A percentile compares a stretch with the other conserved stretches of the same genome.
Evolutionary conservation across 2,888 invertebrate species (phyloP).

Genomic region (Xestia rhomboidea): DNA sequence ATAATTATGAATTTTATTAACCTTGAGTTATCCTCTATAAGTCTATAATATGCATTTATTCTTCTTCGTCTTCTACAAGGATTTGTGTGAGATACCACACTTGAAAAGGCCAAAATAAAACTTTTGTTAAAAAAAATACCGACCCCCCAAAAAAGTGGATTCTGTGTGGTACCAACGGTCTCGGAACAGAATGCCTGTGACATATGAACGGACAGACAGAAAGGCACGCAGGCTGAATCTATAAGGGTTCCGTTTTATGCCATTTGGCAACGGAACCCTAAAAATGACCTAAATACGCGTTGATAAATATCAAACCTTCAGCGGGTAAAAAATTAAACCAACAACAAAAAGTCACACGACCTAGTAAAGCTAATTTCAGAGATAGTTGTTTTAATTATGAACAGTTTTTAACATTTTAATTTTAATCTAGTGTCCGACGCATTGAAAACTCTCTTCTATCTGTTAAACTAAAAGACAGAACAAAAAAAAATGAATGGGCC

Average conservation of each 20-base stretch:
- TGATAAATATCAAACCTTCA: neutral
- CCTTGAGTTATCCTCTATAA: too few relatives aligned
- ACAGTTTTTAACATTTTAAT: conserved; percentile 23
- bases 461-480: conserved; percentile 39
- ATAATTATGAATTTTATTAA: too few relatives aligned
- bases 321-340: neutral
- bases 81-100: too few relatives aligned
- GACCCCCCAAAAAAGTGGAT: too few relatives aligned
- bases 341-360: neutral
- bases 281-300: neutral
- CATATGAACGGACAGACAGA: too few relatives aligned
- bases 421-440: conserved; percentile 36
- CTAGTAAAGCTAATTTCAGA: conserved; percentile 26
- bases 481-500: conserved; percentile 33
- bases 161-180: too few relatives aligned
- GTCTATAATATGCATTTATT: too few relatives aligned
- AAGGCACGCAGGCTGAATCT: too few relatives aligned
- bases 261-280: neutral
- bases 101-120: too few relatives aligned
- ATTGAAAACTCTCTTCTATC: conserved; percentile 44
- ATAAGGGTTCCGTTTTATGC: neutral
- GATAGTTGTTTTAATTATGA: conserved; percentile 22
- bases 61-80: too few relatives aligned
- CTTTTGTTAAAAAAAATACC: too few relatives aligned
- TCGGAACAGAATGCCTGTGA: too few relatives aligned